phyloP scores from a whole-genome alignment of 2,888 invertebrate species.

The Morinoia aosen region DNA sequence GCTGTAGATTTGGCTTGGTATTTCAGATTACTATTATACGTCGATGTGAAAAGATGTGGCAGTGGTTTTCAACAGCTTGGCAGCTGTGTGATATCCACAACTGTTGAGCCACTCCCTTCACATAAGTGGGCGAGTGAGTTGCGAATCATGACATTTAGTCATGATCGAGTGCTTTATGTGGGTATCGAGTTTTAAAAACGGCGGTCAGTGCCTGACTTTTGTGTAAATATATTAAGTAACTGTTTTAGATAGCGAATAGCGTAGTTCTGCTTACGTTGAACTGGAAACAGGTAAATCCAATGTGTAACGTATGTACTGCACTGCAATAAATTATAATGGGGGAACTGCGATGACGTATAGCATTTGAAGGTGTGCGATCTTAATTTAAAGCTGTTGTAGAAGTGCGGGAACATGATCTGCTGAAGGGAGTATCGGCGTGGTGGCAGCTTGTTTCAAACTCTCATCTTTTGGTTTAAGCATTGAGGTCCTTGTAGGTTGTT shows the following conservation, averaged over 20 bases:
- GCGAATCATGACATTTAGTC: neutral
- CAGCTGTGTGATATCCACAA: neutral
- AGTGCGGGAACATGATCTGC: neutral
- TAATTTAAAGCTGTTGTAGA: neutral
- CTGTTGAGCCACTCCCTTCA: neutral
- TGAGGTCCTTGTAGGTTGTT: no score
- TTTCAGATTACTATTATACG: neutral
- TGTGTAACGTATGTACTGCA: no score
- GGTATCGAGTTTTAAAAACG: neutral
- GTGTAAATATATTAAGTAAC: neutral
- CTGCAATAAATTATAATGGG: no score
- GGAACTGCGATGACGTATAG: no score
- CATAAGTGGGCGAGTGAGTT: neutral
- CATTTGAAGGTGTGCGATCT: no score
- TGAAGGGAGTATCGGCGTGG: neutral
- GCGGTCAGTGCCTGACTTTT: neutral
- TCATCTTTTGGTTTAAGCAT: neutral
- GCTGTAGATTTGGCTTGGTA: neutral
- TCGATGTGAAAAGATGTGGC: neutral
- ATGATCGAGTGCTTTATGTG: neutral
- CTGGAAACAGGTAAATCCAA: neutral
- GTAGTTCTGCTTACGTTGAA: neutral
- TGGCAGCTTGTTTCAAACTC: neutral
- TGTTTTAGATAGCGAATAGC: neutral
- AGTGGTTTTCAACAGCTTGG: neutral